These are phyloP conservation scores for Ormyrus nitidulus DNA, from an alignment of 2,888 invertebrate genomes.

Conservation along the genomic window DNA sequence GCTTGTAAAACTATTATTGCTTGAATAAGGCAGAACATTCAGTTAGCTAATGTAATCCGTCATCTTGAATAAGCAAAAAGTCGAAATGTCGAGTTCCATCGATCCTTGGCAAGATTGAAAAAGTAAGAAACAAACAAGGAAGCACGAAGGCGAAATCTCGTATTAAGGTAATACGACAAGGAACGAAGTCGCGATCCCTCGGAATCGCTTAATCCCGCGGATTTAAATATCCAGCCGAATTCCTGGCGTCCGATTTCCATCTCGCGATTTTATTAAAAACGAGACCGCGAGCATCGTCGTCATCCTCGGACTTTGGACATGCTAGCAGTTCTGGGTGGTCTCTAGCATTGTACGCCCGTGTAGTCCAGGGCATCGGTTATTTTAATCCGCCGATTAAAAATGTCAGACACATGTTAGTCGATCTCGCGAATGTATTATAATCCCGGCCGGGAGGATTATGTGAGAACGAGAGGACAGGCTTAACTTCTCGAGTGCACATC, in stretches of 20 bases:
- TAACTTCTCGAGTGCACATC: neutral
- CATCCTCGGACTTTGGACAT: too few relatives aligned
- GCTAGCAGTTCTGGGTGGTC: slow-evolving; percentile 46
- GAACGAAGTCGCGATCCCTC: slow-evolving; percentile 30
- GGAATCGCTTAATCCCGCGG: slow-evolving; percentile 41
- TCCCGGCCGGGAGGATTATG: slow-evolving; percentile 63
- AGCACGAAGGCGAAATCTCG: neutral
- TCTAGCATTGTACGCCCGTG: slow-evolving; percentile 59
- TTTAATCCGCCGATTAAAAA: slow-evolving; percentile 74
- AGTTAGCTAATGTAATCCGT: too few relatives aligned
- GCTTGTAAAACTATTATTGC: too few relatives aligned
- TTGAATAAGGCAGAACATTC: too few relatives aligned
- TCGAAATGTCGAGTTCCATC: too few relatives aligned
- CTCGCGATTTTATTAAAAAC: slow-evolving; percentile 1
- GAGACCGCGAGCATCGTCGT: neutral
- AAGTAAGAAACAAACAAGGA: too few relatives aligned
- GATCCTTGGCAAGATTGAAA: too few relatives aligned
- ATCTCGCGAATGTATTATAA: slow-evolving; percentile 57
- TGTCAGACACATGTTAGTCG: slow-evolving; percentile 73
- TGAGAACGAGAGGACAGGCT: slow-evolving; percentile 50
- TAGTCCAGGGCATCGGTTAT: slow-evolving; percentile 69
- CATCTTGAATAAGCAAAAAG: too few relatives aligned
- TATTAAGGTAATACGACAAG: slow-evolving; percentile 53
- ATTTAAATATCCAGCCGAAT: slow-evolving; percentile 18
- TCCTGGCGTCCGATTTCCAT: slow-evolving; percentile 14